A percentile compares a stretch with the other conserved stretches of the same genome.
phyloP scores from a whole-genome alignment of 2,113 vertebrate species.

The Callospermophilus lateralis region DNA sequence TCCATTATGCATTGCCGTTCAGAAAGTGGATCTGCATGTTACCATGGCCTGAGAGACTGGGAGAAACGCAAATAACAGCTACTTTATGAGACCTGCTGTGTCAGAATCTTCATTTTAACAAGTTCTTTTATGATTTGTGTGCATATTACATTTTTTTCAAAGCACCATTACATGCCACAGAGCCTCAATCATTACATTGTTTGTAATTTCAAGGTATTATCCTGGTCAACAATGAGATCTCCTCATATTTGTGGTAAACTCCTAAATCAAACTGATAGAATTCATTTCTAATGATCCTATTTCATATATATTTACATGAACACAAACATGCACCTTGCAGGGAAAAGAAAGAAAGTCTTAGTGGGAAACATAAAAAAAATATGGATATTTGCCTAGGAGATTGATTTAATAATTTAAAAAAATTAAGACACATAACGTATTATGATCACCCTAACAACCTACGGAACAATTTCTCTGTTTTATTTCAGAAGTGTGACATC shows the following conservation, averaged over 20 bases:
- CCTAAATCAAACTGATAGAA: neutral
- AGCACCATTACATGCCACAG: neutral
- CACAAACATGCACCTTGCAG: neutral
- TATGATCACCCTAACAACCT: neutral
- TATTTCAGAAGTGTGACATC: neutral
- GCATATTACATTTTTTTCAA: neutral
- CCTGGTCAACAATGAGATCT: neutral
- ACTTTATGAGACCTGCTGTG: neutral
- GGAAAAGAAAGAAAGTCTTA: neutral
- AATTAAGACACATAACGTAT: neutral
- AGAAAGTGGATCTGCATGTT: rapidly evolving
- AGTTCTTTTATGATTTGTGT: neutral
- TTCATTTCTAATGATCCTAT: neutral
- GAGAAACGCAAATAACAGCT: neutral
- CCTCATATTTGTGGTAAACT: neutral
- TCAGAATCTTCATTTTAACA: conserved; percentile 26
- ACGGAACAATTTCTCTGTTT: neutral
- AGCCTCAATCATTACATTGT: neutral
- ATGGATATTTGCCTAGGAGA: neutral
- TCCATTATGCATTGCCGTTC: neutral
- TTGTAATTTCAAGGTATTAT: neutral
- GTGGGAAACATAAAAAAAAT: neutral
- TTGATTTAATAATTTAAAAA: neutral
- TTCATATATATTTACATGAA: neutral
- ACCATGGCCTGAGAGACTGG: rapidly evolving